phyloP scores from a whole-genome alignment of 37 sponge, comb jelly and placozoan species.

The Oscarella lobularis region DNA sequence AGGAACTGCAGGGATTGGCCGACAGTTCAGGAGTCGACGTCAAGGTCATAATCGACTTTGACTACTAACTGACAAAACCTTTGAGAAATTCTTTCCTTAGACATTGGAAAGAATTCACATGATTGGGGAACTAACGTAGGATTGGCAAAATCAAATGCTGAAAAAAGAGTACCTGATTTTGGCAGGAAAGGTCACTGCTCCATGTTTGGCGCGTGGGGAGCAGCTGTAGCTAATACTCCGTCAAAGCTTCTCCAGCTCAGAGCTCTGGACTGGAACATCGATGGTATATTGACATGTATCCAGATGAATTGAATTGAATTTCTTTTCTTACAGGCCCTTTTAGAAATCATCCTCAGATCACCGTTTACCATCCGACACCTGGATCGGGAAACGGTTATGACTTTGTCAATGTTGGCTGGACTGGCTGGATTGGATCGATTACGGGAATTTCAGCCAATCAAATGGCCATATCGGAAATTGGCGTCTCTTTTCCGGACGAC shows the following conservation, averaged over 20 bases:
- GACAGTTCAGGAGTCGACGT: constrained; percentile 38
- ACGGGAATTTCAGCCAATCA: constrained; percentile 46
- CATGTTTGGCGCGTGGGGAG: constrained; percentile 77
- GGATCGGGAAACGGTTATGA: constrained; percentile 38
- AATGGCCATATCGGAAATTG: constrained; percentile 71
- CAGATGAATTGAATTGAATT: not conserved
- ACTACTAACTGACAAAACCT: not conserved
- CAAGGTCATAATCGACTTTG: constrained; percentile 16
- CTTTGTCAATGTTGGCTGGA: constrained; percentile 80
- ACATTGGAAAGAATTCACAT: constrained; percentile 57
- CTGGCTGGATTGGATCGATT: constrained; percentile 81
- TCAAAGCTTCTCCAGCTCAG: constrained; percentile 59
- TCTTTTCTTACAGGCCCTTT: constrained; percentile 46
- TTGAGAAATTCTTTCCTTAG: constrained; percentile 8
- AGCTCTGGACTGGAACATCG: constrained; percentile 85
- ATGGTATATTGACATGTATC: constrained; percentile 23
- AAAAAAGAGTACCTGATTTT: not conserved
- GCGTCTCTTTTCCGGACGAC: constrained; percentile 73
- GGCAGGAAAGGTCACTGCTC: constrained; percentile 66
- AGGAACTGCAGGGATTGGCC: constrained; percentile 65
- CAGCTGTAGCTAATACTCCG: constrained; percentile 29
- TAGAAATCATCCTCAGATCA: constrained; percentile 77
- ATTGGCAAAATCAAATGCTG: not conserved
- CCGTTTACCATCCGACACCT: constrained; percentile 62
- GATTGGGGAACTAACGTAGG: constrained; percentile 85